phyloP scores from a whole-genome alignment of 92 coral and sea anemone genomes.

The Heteractis magnifica region DNA sequence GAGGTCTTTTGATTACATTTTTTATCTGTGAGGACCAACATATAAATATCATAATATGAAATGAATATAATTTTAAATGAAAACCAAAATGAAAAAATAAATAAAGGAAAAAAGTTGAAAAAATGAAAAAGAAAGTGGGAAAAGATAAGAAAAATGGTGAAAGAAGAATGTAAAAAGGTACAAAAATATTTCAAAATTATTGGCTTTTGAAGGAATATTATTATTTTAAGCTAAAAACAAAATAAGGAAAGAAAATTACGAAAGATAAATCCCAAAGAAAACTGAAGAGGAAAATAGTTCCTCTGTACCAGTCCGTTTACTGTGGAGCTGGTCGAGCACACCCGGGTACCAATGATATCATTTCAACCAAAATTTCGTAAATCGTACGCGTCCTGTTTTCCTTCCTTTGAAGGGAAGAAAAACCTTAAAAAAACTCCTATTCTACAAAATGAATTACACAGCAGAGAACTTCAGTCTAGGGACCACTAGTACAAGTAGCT shows the following conservation, averaged over 20 bases:
- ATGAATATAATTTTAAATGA: neutral
- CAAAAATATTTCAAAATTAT: neutral
- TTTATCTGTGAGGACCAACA: neutral
- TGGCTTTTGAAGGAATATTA: neutral
- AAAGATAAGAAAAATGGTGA: neutral
- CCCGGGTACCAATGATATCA: conserved; percentile 27
- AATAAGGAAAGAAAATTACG: neutral
- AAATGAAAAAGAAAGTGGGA: neutral
- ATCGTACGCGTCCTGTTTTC: neutral
- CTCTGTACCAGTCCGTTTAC: neutral
- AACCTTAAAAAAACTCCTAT: no score
- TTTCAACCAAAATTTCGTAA: neutral
- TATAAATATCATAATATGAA: neutral
- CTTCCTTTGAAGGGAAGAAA: neutral
- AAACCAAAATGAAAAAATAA: neutral
- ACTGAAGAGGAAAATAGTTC: neutral
- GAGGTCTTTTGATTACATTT: no score
- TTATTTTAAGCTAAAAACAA: neutral
- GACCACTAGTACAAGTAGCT: conserved; percentile 59
- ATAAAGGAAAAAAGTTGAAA: neutral
- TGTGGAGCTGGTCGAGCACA: neutral
- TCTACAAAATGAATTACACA: conserved; percentile 60
- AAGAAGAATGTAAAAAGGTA: neutral
- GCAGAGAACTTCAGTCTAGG: conserved; percentile 78
- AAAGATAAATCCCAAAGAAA: neutral